A percentile compares a stretch with the other conserved stretches of the same genome.
Conservation (phyloP, 2,888 invertebrate genomes). For the Priocnemis perturbator region DNA sequence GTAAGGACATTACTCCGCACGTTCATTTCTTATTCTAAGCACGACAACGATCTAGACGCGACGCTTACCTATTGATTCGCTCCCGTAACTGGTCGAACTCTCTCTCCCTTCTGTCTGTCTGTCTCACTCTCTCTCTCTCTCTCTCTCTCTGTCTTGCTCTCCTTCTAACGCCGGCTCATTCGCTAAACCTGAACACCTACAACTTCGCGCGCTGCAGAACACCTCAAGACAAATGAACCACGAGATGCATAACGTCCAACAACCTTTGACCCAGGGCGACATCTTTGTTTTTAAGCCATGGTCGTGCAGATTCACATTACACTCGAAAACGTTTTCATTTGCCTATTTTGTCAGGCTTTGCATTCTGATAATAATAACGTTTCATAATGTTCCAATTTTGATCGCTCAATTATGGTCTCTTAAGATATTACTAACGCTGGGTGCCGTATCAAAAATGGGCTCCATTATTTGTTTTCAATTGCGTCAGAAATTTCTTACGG, state of each 20-base stretch:
- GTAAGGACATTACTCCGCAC: constrained; percentile 38
- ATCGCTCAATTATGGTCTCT: no score
- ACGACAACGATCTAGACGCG: constrained; percentile 54
- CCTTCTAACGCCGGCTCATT: background rate
- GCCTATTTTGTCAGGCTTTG: no score
- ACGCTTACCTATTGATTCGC: constrained; percentile 61
- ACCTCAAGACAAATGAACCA: background rate
- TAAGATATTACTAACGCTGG: no score
- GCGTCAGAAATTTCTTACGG: no score
- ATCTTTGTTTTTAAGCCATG: no score
- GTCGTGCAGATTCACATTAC: no score
- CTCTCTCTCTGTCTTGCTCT: background rate
- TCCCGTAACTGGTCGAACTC: constrained; percentile 42
- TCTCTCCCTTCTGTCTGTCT: constrained; percentile 4
- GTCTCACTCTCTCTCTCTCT: constrained; percentile 1
- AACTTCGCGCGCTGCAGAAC: constrained; percentile 8
- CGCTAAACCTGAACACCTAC: constrained; percentile 10
- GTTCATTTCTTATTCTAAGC: constrained; percentile 52
- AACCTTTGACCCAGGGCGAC: constrained; percentile 34
- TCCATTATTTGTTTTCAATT: no score
- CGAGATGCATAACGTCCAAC: constrained; percentile 1
- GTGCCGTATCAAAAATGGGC: no score
- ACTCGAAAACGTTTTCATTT: no score
- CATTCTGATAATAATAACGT: no score
- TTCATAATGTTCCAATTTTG: no score